Percentiles rank a stretch among this genome's conserved stretches.
Evolutionary conservation across 2,113 vertebrate species (phyloP).

Genomic region (Nerophis ophidion): DNA sequence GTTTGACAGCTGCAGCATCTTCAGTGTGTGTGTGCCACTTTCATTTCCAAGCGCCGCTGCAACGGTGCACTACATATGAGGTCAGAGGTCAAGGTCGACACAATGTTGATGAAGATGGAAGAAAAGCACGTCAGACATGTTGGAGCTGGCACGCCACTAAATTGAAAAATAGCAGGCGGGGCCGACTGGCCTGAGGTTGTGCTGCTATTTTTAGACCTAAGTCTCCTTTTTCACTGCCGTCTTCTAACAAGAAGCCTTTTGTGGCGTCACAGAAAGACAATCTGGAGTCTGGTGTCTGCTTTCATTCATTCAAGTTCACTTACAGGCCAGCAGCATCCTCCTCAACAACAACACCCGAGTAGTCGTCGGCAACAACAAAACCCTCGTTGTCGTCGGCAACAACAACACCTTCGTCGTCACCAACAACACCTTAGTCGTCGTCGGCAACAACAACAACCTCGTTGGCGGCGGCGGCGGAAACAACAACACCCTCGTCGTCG

Average conservation of each 20-base stretch:
- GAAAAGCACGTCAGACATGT: conserved; percentile 27
- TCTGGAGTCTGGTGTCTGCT: conserved; percentile 33
- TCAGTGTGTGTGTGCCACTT: conserved; percentile 5
- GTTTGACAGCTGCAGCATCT: conserved; percentile 16
- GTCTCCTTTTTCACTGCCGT: conserved; percentile 32
- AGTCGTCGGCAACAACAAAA: no score
- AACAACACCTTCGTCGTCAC: no score
- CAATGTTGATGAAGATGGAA: background rate
- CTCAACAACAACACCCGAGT: no score
- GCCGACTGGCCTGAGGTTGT: conserved; percentile 48
- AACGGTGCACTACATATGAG: no score
- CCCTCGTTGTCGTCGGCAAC: no score
- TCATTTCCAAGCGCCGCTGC: background rate
- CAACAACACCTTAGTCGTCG: no score
- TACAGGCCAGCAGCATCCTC: no score
- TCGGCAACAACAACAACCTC: no score
- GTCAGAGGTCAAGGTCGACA: background rate
- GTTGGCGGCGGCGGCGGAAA: no score
- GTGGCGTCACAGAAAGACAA: conserved; percentile 38
- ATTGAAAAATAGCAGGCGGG: conserved; percentile 49
- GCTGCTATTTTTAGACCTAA: conserved; percentile 54
- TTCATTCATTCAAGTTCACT: conserved; percentile 4
- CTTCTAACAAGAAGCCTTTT: conserved; percentile 25
- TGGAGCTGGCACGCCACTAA: conserved; percentile 40
- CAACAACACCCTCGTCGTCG: no score